phyloP scores from a whole-genome alignment of 2,797 vertebrate genomes.

The Mallotus villosus region DNA sequence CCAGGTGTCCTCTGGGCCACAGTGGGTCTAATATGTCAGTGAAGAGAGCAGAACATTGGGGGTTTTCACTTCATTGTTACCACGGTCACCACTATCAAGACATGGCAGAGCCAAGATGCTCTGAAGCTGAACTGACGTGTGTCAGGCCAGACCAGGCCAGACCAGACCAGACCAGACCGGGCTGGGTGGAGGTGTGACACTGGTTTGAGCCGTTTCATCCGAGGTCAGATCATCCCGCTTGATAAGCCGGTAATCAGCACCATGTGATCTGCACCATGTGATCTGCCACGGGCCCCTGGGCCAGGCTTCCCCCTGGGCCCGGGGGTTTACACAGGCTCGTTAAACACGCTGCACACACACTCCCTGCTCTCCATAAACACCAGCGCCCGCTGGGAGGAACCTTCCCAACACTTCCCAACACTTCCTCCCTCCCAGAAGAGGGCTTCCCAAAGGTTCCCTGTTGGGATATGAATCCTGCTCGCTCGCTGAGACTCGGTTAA shows the following conservation, averaged over 20 bases:
- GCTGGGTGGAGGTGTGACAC: not conserved
- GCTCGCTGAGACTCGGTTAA: conserved; percentile 31
- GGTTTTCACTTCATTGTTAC: too few relatives aligned
- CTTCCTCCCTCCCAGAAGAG: conserved; percentile 28
- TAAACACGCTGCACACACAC: conserved; percentile 33
- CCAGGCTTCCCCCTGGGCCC: conserved; percentile 8
- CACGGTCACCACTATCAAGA: too few relatives aligned
- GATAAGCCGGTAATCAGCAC: conserved; percentile 16
- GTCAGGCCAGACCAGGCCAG: not conserved
- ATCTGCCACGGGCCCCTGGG: conserved; percentile 11
- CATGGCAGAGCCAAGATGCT: too few relatives aligned
- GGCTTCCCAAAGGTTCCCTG: conserved; percentile 35
- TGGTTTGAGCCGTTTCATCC: too few relatives aligned
- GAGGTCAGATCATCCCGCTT: conserved; percentile 24
- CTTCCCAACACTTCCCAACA: conserved; percentile 37
- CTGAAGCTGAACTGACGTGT: not conserved
- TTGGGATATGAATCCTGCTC: conserved; percentile 36
- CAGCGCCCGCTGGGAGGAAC: conserved; percentile 18
- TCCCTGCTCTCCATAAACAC: conserved; percentile 20
- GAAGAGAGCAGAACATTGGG: not conserved
- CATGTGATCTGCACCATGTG: not conserved
- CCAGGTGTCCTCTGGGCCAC: conserved; percentile 30
- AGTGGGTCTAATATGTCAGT: conserved; percentile 26
- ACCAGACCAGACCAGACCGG: not conserved
- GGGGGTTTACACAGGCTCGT: conserved; percentile 39